Conservation (phyloP, 2,113 vertebrate species). For the Diadophis punctatus region DNA sequence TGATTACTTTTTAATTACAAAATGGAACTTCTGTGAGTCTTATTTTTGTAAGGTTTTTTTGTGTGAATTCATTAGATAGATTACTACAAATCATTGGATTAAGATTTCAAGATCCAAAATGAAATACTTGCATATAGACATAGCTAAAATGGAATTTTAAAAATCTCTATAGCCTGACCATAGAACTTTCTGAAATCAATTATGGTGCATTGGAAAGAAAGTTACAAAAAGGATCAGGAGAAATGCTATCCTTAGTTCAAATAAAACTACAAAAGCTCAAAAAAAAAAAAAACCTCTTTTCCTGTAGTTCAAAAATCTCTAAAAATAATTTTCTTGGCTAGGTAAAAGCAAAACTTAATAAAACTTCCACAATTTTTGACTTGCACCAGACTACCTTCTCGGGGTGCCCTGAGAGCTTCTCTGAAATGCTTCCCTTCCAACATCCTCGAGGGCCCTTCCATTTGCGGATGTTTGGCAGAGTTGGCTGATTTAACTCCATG, state of each 20-base stretch:
- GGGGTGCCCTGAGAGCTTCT: slow-evolving; percentile 73
- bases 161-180: background rate
- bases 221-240: slow-evolving; percentile 15
- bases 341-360: accelerated
- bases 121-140: background rate
- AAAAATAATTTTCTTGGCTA: slow-evolving; percentile 9
- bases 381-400: slow-evolving; percentile 72
- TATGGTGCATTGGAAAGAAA: background rate
- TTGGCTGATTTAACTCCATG: slow-evolving; percentile 86
- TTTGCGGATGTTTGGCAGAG: slow-evolving; percentile 81
- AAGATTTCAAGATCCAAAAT: background rate
- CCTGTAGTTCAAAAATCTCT: slow-evolving; percentile 11
- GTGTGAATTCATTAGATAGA: background rate
- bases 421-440: slow-evolving; percentile 84
- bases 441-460: slow-evolving; percentile 85
- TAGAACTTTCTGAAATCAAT: slow-evolving; percentile 16
- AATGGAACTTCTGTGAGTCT: background rate
- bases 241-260: slow-evolving; percentile 18
- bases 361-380: background rate
- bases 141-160: background rate
- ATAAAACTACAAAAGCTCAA: slow-evolving; percentile 1
- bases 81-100: background rate
- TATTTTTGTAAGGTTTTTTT: background rate
- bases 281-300: background rate
- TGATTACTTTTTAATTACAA: background rate